Evolutionary conservation across 2,113 vertebrate genomes (phyloP), one percentile per base, ranked within the genome.

Genomic region (Tenrec ecaudatus): DNA sequence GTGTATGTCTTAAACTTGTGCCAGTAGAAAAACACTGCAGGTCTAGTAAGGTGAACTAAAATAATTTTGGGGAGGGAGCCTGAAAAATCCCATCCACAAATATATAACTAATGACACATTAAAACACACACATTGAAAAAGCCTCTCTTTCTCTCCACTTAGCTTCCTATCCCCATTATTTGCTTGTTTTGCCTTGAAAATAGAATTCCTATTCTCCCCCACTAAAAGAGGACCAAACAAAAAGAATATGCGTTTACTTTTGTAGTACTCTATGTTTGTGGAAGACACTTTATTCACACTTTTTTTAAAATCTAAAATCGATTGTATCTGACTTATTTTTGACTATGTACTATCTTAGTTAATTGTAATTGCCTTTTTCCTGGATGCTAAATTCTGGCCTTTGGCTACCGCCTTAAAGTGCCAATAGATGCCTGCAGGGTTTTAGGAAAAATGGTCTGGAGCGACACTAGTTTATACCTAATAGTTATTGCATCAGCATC

Each of bases 301-400:
- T 92, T 93, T 87, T 75, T 94, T 91, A 93, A 60, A 60, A 88
- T 90, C 33, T 62, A 62, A 88, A 88, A 77, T 88, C 60, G 79
- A 64, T 38, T 95, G 95, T 94, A 88, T 68, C 93, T 88, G 79
- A 95, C 98, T 86, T 95, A 33, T 60, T 97, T 53, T 97, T 95
- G 95, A 93, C 95, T 86, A 3, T 93, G 47, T 88, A 76, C 82
- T 96, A 92, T 95, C 93, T 97, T 93, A 84, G 87, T 97, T 94
- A 92, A 81, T 96, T 88, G 87, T 95, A 1, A 93, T 95, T 93
- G n/a, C 94, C 89, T 95, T 95, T 89, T 95, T 97, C 89, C 88
- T 96, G 79, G 89, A 96, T 8, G 96, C 94, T 97, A 96, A 93
- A 97, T 95, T 96, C 89, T 97, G 96, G 91, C 95, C 96, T 87